Evolutionary conservation across 2,797 vertebrate species (phyloP), one percentile per base, ranked within the genome.

Genomic region (Clamator glandarius): DNA sequence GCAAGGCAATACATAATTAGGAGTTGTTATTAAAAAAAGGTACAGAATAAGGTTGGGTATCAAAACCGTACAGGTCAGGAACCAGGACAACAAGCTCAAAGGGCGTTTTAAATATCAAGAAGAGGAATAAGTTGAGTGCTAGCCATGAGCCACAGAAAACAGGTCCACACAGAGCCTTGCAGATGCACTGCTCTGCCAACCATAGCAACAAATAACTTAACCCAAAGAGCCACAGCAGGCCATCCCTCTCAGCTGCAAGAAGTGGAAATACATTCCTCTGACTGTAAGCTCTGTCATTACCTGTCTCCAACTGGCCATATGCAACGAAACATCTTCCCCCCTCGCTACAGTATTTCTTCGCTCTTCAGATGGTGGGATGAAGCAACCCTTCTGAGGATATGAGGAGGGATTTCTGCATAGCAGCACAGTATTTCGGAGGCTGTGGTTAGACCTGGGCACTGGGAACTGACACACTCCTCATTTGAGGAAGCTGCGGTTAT

Each of bases 401-500:
- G 2, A 84, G 69, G 51, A 93, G 20, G 84, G 72, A 83, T 83
- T 95, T 94, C 95, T 77, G 87, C 89, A 89, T 0, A 93, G 78
- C 78, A 74, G 23, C 5, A 16, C 0, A 0, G 3, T 36, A 59
- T 82, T 93, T 73, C 42, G 1, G 81, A 87, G 74, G 48, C 26
- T 1, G 51, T 77, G 85, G 96, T 95, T 79, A 93, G 88, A 76
- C 39, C 67, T 70, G 41, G 63, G 77, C 59, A 55, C 51, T 66
- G 57, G 68, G 63, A 93, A 92, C 50, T 1, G 2, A 87, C 82
- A 92, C 17, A 4, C 66, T 96, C 73, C 79, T 72, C 7, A 0
- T 88, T 84, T 54, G 61, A 86, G 94, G 93, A 96, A 96, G 88
- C 80, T 95, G 94, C 1, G 83, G 94, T 91, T 81, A 75, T 7